Evolutionary conservation across 1,140 invertebrate species (phyloP).

Genomic region (Zeugodacus cucurbitae): DNA sequence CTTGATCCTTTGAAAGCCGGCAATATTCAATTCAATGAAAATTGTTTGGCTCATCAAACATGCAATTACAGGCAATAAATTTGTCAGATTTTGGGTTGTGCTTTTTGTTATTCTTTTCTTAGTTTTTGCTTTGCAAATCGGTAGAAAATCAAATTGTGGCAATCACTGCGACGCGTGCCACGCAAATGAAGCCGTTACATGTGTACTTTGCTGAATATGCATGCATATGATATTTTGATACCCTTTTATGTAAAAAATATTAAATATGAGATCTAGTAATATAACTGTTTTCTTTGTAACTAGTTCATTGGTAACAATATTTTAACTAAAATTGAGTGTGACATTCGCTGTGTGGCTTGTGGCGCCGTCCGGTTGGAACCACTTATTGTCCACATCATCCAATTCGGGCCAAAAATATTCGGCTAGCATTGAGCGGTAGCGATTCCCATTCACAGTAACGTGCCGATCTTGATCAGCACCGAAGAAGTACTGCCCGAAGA

Average conservation of each 20-base stretch:
- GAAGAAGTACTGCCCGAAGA: too few species aligned
- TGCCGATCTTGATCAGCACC: too few species aligned
- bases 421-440: too few species aligned
- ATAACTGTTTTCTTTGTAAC: neutral
- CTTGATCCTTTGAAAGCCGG: neutral
- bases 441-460: too few species aligned
- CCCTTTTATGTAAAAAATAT: neutral
- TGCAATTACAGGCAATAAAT: slow-evolving; percentile 45
- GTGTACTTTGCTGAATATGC: neutral
- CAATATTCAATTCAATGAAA: slow-evolving; percentile 66
- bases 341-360: too few species aligned
- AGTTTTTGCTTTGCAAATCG: neutral
- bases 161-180: slow-evolving; percentile 8
- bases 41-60: slow-evolving; percentile 65
- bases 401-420: too few species aligned
- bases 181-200: neutral
- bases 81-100: slow-evolving; percentile 15
- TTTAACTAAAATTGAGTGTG: too few species aligned
- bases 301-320: neutral
- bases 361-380: too few species aligned
- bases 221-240: neutral
- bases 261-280: neutral
- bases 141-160: slow-evolving; percentile 39
- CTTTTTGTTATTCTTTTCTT: neutral
- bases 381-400: too few species aligned